Evolutionary conservation across 2,797 vertebrate genomes (phyloP).

Genomic region (Premnoplex brunnescens): DNA sequence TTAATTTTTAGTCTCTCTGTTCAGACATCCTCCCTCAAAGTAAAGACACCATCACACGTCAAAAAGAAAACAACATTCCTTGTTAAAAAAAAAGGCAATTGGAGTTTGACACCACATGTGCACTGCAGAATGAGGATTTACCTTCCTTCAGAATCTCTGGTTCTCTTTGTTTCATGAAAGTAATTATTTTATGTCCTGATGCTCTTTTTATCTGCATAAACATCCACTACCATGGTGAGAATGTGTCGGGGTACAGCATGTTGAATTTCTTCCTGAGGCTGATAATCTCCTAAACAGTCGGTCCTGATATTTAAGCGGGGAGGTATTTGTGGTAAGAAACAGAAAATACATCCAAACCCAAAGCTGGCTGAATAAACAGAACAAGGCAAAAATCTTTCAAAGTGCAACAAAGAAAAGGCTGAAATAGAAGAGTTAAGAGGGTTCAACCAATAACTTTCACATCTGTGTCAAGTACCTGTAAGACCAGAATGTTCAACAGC

Average conservation of each 20-base stretch:
- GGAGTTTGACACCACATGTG: background rate
- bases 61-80: background rate
- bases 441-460: background rate
- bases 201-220: background rate
- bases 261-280: background rate
- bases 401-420: background rate
- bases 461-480: conserved; percentile 6
- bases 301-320: background rate
- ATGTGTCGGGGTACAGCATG: background rate
- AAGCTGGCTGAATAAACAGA: conserved; percentile 6
- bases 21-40: background rate
- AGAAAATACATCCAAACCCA: background rate
- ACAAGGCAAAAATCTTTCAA: background rate
- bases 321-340: background rate
- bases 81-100: background rate
- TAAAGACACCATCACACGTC: background rate
- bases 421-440: background rate
- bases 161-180: background rate
- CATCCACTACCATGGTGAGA: background rate
- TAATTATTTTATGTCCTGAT: background rate
- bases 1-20: background rate
- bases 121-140: background rate
- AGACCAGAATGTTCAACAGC: background rate
- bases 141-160: background rate
- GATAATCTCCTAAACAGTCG: background rate